phyloP scores from a whole-genome alignment of 2,797 vertebrate genomes.

The Prionace glauca region DNA sequence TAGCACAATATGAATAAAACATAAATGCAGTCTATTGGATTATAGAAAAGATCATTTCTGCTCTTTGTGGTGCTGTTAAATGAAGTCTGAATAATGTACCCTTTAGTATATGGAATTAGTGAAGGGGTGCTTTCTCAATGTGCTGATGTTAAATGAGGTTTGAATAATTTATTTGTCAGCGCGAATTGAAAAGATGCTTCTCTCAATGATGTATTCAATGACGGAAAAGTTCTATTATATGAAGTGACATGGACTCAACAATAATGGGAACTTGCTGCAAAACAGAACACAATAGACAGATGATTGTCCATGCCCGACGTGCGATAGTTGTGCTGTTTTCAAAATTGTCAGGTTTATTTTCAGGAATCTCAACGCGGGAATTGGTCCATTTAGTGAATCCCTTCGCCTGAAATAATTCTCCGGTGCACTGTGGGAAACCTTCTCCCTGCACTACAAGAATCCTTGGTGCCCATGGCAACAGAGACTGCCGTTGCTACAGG shows the following conservation, averaged over 20 bases:
- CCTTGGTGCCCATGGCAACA: conserved; percentile 20
- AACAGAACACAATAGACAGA: background rate
- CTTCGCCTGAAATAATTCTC: too few relatives aligned
- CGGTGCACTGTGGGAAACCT: conserved; percentile 4
- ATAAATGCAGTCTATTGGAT: background rate
- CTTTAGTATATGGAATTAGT: conserved; percentile 4
- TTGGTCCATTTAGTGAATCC: background rate
- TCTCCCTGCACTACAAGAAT: background rate
- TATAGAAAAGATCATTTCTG: background rate
- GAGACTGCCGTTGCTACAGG: background rate
- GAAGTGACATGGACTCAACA: background rate
- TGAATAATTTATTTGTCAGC: conserved; percentile 11
- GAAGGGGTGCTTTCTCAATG: conserved; percentile 18
- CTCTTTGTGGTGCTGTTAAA: background rate
- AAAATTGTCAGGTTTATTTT: background rate
- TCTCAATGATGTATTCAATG: background rate
- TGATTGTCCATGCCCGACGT: background rate
- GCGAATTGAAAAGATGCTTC: background rate
- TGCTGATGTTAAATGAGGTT: conserved; percentile 10
- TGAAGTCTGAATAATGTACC: conserved; percentile 8
- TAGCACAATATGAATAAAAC: background rate
- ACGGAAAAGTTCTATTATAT: background rate
- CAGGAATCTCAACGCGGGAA: background rate
- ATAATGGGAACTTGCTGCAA: background rate
- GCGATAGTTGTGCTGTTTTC: background rate